Evolutionary conservation across 1,140 invertebrate genomes (phyloP).

Genomic region (Wasmannia auropunctata): DNA sequence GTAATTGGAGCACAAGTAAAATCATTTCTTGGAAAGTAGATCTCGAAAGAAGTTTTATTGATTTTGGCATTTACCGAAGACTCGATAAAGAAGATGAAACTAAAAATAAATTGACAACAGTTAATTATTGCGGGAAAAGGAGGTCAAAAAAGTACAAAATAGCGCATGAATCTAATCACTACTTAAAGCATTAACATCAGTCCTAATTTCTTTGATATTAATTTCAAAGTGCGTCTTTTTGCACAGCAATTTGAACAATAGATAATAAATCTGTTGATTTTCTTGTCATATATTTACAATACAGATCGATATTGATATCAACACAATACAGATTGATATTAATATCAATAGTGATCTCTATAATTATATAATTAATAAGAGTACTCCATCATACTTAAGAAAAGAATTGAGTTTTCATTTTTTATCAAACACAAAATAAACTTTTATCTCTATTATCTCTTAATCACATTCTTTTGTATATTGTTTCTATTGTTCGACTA

Average conservation of each 20-base stretch:
- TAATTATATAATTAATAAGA: slow-evolving; percentile 3
- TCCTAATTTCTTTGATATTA: background rate
- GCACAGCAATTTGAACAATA: background rate
- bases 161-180: background rate
- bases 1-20: background rate
- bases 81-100: background rate
- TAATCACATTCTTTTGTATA: background rate
- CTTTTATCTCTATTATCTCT: background rate
- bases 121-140: background rate
- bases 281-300: background rate
- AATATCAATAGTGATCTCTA: background rate
- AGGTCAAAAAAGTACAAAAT: background rate
- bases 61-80: background rate
- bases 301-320: no score
- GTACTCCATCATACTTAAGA: background rate
- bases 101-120: background rate
- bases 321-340: background rate
- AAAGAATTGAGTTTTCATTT: background rate
- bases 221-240: no score
- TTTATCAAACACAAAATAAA: background rate
- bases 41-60: background rate
- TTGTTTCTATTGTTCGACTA: background rate
- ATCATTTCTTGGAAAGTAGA: background rate
- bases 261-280: background rate
- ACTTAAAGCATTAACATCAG: background rate